Conservation (phyloP, 1,140 invertebrate genomes). For the Scaptomyza graminum region DNA sequence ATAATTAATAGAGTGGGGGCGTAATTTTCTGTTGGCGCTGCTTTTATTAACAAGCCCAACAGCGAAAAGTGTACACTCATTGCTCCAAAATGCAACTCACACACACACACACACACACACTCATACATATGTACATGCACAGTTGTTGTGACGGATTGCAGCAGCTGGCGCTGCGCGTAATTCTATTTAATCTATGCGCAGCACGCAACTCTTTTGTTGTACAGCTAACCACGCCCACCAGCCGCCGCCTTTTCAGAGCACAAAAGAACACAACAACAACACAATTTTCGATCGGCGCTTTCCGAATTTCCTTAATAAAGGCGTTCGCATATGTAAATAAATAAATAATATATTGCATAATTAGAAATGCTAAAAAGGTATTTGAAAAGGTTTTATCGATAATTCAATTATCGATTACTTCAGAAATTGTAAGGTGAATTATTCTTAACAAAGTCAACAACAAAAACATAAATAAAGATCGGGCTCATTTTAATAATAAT, state of each 20-base stretch:
- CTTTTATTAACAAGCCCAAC: slow-evolving; percentile 18
- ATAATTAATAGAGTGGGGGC: slow-evolving; percentile 3
- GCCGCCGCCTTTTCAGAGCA: not conserved
- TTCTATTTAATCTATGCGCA: slow-evolving; percentile 36
- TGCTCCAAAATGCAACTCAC: slow-evolving; percentile 25
- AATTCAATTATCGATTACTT: not conserved
- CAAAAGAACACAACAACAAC: slow-evolving; percentile 13
- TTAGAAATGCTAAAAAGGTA: not conserved
- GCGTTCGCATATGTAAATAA: not conserved
- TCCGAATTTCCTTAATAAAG: not conserved
- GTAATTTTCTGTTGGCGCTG: slow-evolving; percentile 14
- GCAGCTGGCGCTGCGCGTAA: slow-evolving; percentile 27
- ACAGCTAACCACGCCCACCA: slow-evolving; percentile 20
- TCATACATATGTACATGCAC: not conserved
- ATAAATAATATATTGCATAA: slow-evolving; percentile 14
- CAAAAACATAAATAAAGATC: not conserved
- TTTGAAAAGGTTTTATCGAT: not conserved
- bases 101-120: slow-evolving; percentile 5
- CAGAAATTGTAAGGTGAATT: not conserved
- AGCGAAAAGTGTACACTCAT: slow-evolving; percentile 28
- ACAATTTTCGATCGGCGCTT: not conserved
- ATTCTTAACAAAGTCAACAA: not conserved
- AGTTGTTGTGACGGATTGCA: slow-evolving; percentile 22
- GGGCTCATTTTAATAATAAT: not conserved
- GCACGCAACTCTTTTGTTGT: slow-evolving; percentile 8